Base-by-base conservation (phyloP, 2,797 vertebrate genomes). In the Sebastes paucispinis region DNA sequence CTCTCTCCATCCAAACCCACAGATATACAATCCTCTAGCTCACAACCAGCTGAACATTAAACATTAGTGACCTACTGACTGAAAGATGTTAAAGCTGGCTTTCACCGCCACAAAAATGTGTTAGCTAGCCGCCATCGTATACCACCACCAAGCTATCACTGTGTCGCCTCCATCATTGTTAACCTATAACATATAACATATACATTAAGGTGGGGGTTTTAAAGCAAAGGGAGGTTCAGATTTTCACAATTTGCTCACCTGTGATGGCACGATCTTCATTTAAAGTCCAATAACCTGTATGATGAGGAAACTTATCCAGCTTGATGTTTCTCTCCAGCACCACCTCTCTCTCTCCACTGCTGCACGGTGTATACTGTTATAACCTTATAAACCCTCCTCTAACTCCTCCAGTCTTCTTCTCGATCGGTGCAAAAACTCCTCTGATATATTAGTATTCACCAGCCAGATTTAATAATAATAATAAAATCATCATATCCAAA, bases 251-350 rank as follows among this genome's bases (percentile, higher is more conserved):
- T 39, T 67, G 65, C 96, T 95, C 81, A 96, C 96, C 96, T 96
- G 92, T 96, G 93, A 95, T 96, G 94, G 93, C 94, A 94, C 93
- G 95, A 95, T 96, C 96, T 96, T 96, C 96, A 96, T 96, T 96
- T 96, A 96, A 95, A 96, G 95, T 95, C 93, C 94, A 95, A 95
- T 94, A 95, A 95, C 93, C 94, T 94, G 95, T 95, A 94, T 94
- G 92, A 94, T 93, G 94, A 95, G 92, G 94, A 94, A 95, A 95
- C 93, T 95, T 93, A 94, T 96, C 96, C 96, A 96, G 95, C 89
- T 95, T 95, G 93, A 94, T 90, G 92, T 90, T 36, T 36, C 36
- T 36, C 36, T 36, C 36, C 36, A 36, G 11, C 36, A 36, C 36
- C 36, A 36, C 36, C 32, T 34, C 32, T 34, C 36, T 36, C 93